A percentile compares a stretch with the other conserved stretches of the same genome.
Evolutionary conservation across 2,797 vertebrate species (phyloP).

Genomic region (Etheostoma perlongum): DNA sequence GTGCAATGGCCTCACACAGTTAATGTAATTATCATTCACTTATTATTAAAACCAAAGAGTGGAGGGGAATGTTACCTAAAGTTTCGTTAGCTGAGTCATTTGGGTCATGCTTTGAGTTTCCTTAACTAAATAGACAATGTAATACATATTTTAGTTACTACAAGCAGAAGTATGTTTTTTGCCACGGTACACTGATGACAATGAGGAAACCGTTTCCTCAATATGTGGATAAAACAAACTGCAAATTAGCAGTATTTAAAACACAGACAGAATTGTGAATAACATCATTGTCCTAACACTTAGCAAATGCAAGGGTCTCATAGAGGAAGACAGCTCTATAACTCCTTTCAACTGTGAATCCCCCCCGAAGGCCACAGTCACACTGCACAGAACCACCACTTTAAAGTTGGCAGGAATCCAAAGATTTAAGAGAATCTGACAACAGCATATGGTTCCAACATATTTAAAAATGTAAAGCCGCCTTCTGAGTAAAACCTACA

Average conservation of each 20-base stretch:
- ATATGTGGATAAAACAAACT: background rate
- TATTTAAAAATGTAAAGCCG: background rate
- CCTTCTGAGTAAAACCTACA: background rate
- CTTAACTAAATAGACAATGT: no score
- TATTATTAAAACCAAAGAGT: background rate
- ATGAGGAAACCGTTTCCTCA: background rate
- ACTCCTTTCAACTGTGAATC: background rate
- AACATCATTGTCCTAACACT: background rate
- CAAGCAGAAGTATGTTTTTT: background rate
- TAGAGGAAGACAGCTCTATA: background rate
- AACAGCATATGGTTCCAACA: conserved; percentile 9
- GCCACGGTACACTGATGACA: background rate
- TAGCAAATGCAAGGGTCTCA: no score
- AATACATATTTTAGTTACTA: no score
- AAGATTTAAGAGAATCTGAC: background rate
- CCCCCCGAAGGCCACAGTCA: background rate
- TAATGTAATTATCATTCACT: background rate
- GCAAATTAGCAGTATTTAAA: no score
- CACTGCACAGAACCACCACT: background rate
- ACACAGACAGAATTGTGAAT: background rate
- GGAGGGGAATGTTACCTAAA: background rate
- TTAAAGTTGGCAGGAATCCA: background rate
- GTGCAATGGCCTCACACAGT: background rate
- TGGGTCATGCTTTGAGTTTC: no score
- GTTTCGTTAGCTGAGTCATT: background rate